Base-by-base conservation (phyloP, 2,113 vertebrate genomes). In the Xiphophorus couchianus region DNA sequence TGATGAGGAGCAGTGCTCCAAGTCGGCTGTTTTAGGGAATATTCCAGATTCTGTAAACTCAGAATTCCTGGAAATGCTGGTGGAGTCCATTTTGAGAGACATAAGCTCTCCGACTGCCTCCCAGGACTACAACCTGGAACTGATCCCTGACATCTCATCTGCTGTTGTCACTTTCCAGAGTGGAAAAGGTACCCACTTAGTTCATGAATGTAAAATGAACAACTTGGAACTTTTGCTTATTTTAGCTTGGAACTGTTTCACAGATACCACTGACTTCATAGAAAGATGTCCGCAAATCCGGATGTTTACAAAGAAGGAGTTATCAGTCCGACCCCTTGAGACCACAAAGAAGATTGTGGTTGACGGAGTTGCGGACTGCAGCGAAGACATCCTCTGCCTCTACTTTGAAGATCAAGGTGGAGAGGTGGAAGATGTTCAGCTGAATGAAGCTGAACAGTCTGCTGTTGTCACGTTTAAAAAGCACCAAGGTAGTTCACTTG, bases 331-430 rank as follows among this genome's bases (percentile, higher is more conserved):
- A 39, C 84, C 80, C 69, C 93, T 99, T 61, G 95, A 97, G 84
- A 48, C 35, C 67, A 94, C 97, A 30, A 85, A 69, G 30, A 93
- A 84, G 37, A 61, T 97, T 66, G 84, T 87, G 29, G 93, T 93
- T 71, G 97, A 99, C 86, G 93, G 95, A 28, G 5, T 96, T 12
- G 86, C 81, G 62, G 75, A 87, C 63, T 70, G 82, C 0, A 39
- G 71, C 31, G 84, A 79, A 27, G 89, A 93, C 39, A 73, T 89
- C 17, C 79, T 99, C 15, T 35, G 44, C 0, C 3, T 96, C 19
- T 96, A 95, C 84, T 97, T 98, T 91, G 95, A 97, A 78, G 94
- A 94, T 74, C 93, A 80, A 12, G 95, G 92, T 0, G 90, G 73
- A 3, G 77, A 86, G 10, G 84, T 95, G 0, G 86, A 88, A 51